A percentile compares a stretch with the other conserved stretches of the same genome.
Conservation (phyloP, 2,888 invertebrate genomes). For the Poecilus cupreus region DNA sequence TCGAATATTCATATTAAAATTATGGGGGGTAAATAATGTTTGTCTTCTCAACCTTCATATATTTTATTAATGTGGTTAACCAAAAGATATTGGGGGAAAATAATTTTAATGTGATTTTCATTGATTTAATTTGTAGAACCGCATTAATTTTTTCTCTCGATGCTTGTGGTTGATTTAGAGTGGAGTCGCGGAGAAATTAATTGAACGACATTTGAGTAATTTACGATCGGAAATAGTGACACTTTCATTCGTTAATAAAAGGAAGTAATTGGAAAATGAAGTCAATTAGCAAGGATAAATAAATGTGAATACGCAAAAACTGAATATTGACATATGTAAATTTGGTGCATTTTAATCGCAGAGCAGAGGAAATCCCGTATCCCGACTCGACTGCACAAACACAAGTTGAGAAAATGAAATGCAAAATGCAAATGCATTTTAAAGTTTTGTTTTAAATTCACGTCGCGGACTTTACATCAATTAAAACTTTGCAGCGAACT, state of each 20-base stretch:
- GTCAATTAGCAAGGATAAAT: constrained; percentile 19
- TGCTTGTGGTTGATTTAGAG: not conserved
- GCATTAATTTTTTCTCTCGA: too few species aligned
- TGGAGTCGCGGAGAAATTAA: not conserved
- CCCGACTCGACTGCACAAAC: too few species aligned
- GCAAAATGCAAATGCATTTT: constrained; percentile 52
- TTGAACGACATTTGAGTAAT: not conserved
- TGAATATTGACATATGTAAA: constrained; percentile 43
- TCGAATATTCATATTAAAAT: too few species aligned
- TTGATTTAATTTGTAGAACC: too few species aligned
- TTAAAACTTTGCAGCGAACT: constrained; percentile 48
- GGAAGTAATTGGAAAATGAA: constrained; percentile 39
- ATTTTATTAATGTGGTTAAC: too few species aligned
- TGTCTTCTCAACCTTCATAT: too few species aligned
- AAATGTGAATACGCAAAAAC: not conserved
- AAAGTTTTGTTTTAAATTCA: constrained; percentile 49
- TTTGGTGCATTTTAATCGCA: constrained; percentile 24
- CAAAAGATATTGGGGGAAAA: too few species aligned
- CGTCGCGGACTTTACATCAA: constrained; percentile 51
- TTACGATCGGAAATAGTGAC: constrained; percentile 5
- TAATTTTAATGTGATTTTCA: too few species aligned
- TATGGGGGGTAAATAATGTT: too few species aligned
- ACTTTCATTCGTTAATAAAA: constrained; percentile 30
- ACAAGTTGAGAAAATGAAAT: constrained; percentile 40
- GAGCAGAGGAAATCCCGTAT: constrained; percentile 17